These are phyloP conservation scores for Aphelinus atriplicis DNA, from an alignment of 1,140 invertebrate genomes.

Conservation along the genomic window DNA sequence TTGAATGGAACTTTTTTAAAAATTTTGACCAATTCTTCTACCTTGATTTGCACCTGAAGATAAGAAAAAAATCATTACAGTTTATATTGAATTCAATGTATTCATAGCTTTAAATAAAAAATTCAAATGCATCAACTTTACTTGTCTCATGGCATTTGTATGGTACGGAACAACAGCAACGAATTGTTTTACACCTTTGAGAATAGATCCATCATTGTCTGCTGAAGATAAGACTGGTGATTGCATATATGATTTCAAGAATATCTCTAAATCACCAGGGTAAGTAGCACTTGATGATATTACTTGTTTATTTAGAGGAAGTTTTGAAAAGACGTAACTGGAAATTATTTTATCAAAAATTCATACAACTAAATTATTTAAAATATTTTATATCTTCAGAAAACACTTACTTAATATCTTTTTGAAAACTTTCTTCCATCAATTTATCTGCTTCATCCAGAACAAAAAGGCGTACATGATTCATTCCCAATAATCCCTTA, in stretches of 20 bases:
- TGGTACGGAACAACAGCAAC: conserved; percentile 70
- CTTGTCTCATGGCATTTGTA: conserved; percentile 72
- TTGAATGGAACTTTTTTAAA: conserved; percentile 80
- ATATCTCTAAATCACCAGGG: conserved; percentile 76
- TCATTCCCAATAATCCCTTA: conserved; percentile 72
- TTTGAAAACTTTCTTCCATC: conserved; percentile 80
- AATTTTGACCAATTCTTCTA: conserved; percentile 76
- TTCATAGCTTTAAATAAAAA: conserved; percentile 52
- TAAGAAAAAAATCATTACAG: not conserved
- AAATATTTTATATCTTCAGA: conserved; percentile 11
- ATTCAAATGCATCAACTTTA: conserved; percentile 51
- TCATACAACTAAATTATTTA: conserved; percentile 29
- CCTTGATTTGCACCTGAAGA: conserved; percentile 71
- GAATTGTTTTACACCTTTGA: conserved; percentile 84
- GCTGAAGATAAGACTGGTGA: conserved; percentile 80
- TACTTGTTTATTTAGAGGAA: conserved; percentile 86
- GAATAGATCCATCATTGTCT: conserved; percentile 69
- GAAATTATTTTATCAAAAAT: conserved; percentile 50
- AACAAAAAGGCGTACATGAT: conserved; percentile 81
- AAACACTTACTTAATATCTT: conserved; percentile 78
- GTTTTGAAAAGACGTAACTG: conserved; percentile 77
- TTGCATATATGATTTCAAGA: conserved; percentile 82
- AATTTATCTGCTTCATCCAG: conserved; percentile 98
- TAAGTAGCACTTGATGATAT: conserved; percentile 96
- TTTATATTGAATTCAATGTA: conserved; percentile 1